Base-by-base conservation (phyloP, 2,888 invertebrate species). In the Seladonia tumulorum region DNA sequence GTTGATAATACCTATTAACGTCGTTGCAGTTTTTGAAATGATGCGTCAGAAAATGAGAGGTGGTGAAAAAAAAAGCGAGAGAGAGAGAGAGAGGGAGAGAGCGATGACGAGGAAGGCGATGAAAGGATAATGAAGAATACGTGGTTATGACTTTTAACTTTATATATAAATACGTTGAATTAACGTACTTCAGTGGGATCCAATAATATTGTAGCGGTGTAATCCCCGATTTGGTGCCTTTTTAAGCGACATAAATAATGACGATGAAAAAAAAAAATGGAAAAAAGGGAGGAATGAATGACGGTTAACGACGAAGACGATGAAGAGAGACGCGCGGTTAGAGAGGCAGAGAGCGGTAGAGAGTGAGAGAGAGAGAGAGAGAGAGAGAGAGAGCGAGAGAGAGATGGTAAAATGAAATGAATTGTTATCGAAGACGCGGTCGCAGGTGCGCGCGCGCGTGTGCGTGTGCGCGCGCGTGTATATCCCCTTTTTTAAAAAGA, bases 161-260 rank as follows among this genome's bases (percentile, higher is more conserved):
- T 94, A 92, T 94, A 93, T 91, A 89, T 86, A 73, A 86, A 89
- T 89, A 89, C 90, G 91, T 93, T 93, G 91, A 94, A 93, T 92
- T 92, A 90, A 92, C 90, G 92, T 93, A 93, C 89, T 93, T 92
- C 91, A 91, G 92, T 91, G 94, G 94, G 94, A 94, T 92, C 90
- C 91, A 92, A 90, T 92, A 92, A 90, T 87, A 83, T 79, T 83
- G 81, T 87, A 89, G 90, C 82, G 87, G 83, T 87, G 86, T 90
- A 92, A 94, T 94, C 94, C 94, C 94, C 94, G 91, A 93, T 95
- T 95, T 93, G 94, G 95, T 95, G 94, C 95, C 95, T 95, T 95
- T 94, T 92, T 91, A 94, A 93, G 88, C 88, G 89, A 92, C 92
- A 92, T 86, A 92, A 90, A 90, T 83, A 89, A 87, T 88, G 71